Evolutionary conservation across 2,888 invertebrate species (phyloP).

Genomic region (Athrips mouffetella): DNA sequence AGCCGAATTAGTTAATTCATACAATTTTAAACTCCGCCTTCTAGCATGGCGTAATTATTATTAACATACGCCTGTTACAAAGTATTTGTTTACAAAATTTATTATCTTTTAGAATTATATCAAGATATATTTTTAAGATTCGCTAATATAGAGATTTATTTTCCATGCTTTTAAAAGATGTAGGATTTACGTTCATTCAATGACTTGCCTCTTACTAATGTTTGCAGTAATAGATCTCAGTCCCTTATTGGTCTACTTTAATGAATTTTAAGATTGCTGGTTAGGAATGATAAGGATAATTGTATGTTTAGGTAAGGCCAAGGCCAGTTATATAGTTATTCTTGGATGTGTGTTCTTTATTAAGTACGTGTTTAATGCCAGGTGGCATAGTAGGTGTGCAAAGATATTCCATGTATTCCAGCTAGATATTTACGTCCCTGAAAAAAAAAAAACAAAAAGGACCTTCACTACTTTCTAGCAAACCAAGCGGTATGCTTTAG

Average conservation of each 20-base stretch:
- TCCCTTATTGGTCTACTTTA: slow-evolving; percentile 1
- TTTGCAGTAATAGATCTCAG: slow-evolving; percentile 10
- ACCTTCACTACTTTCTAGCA: too few relatives aligned
- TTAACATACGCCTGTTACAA: too few relatives aligned
- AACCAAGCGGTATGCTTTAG: too few relatives aligned
- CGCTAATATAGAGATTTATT: slow-evolving; percentile 3
- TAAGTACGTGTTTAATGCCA: not conserved
- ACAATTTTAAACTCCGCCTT: too few relatives aligned
- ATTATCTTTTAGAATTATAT: slow-evolving; percentile 4
- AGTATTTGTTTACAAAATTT: not conserved
- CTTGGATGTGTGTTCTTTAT: not conserved
- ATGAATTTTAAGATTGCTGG: not conserved
- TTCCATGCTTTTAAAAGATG: slow-evolving; percentile 1
- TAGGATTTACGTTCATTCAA: not conserved
- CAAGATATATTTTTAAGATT: not conserved
- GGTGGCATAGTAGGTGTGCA: not conserved
- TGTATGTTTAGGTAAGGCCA: not conserved
- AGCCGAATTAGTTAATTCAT: too few relatives aligned
- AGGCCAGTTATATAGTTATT: not conserved
- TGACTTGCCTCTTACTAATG: not conserved
- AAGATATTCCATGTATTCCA: too few relatives aligned
- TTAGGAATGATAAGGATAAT: not conserved
- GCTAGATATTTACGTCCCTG: too few relatives aligned
- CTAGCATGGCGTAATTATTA: too few relatives aligned
- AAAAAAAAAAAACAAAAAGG: too few relatives aligned